Percentiles rank a stretch among this genome's conserved stretches.
phyloP scores from a whole-genome alignment of 2,797 vertebrate species.

The Atherinosoma microstoma region DNA sequence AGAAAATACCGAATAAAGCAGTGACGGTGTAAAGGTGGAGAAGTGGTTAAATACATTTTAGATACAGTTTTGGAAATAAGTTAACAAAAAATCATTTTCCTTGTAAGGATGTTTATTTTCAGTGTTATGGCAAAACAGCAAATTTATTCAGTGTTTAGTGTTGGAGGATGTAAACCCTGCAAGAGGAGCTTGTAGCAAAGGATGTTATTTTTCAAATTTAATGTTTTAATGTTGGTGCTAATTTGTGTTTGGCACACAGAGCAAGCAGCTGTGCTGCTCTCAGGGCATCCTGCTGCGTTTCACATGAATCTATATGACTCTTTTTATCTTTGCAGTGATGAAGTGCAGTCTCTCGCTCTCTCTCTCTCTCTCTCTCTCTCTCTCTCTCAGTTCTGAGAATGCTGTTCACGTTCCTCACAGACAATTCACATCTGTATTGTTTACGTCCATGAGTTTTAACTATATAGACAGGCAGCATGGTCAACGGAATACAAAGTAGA shows the following conservation, averaged over 20 bases:
- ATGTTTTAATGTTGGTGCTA: constrained; percentile 11
- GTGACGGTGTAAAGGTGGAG: neutral
- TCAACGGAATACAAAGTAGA: neutral
- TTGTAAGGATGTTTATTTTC: neutral
- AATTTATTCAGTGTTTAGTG: constrained; percentile 13
- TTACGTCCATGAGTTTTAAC: neutral
- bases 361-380: too few species aligned
- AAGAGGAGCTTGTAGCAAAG: constrained; percentile 6
- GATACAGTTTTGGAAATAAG: neutral
- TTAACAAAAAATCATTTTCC: neutral
- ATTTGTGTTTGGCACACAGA: constrained; percentile 35
- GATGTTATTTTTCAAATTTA: constrained; percentile 22
- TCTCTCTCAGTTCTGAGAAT: neutral
- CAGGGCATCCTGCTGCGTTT: constrained; percentile 16
- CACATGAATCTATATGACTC: constrained; percentile 21
- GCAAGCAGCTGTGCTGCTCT: constrained; percentile 18
- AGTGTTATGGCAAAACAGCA: neutral
- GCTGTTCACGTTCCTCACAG: constrained; percentile 1
- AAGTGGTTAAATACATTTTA: neutral
- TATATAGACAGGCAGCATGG: neutral
- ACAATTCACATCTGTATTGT: constrained; percentile 4
- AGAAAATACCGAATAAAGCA: neutral
- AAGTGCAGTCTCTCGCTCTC: constrained; percentile 11
- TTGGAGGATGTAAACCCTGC: neutral
- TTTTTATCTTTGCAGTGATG: constrained; percentile 34